phyloP scores from a whole-genome alignment of 2,113 vertebrate species.

The Gallinago undulata region DNA sequence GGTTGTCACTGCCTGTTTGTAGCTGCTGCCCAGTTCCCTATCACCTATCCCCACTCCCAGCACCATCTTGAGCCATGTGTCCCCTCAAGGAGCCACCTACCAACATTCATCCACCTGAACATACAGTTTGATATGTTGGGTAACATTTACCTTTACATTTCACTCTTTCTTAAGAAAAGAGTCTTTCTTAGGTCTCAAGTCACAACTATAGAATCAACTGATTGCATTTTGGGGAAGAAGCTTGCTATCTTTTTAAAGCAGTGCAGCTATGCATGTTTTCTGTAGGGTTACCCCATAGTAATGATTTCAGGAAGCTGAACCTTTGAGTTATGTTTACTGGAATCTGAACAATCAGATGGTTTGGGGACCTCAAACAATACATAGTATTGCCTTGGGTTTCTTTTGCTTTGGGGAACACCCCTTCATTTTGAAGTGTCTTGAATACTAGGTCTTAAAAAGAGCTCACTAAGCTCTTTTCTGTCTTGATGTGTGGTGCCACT shows the following conservation, averaged over 20 bases:
- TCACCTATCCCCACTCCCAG: neutral
- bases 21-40: neutral
- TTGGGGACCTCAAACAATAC: neutral
- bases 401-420: neutral
- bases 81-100: neutral
- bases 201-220: neutral
- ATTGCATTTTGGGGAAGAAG: neutral
- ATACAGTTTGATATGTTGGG: neutral
- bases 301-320: neutral
- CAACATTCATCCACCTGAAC: neutral
- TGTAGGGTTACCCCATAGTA: neutral
- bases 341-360: neutral
- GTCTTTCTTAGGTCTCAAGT: neutral
- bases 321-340: neutral
- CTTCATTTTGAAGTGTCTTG: neutral
- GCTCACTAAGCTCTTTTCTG: neutral
- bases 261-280: neutral
- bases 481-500: neutral
- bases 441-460: neutral
- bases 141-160: neutral
- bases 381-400: neutral
- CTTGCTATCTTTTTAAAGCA: neutral
- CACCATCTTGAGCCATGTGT: neutral
- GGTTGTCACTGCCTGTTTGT: fast-evolving
- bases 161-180: neutral